Conservation (phyloP, 2,888 invertebrate genomes). For the Mesorhabditis belari region DNA sequence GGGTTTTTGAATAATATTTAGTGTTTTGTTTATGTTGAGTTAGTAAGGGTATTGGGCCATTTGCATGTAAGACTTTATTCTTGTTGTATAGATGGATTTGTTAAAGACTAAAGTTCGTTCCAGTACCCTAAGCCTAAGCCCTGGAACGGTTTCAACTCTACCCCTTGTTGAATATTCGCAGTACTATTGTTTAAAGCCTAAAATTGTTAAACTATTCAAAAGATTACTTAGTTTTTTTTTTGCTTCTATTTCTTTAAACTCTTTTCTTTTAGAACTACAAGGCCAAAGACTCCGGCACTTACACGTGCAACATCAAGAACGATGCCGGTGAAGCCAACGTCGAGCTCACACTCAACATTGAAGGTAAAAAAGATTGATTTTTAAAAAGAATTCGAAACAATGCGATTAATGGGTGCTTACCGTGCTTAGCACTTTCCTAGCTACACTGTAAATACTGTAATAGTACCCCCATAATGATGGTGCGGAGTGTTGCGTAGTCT, state of each 20-base stretch:
- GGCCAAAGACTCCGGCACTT: slow-evolving; percentile 66
- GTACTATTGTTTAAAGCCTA: neutral
- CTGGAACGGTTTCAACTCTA: too few species aligned
- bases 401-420: neutral
- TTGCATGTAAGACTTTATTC: too few species aligned
- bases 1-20: too few species aligned
- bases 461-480: too few species aligned
- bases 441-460: too few species aligned
- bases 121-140: too few species aligned
- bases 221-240: neutral
- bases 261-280: slow-evolving; percentile 51
- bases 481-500: too few species aligned
- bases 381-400: neutral
- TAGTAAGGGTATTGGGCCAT: too few species aligned
- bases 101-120: too few species aligned
- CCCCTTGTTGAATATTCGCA: neutral
- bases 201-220: neutral
- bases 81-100: too few species aligned
- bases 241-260: neutral
- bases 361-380: slow-evolving; percentile 66
- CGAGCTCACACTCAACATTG: slow-evolving; percentile 92
- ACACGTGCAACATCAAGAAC: slow-evolving; percentile 96
- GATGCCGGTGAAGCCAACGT: slow-evolving; percentile 91
- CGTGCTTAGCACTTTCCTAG: neutral
- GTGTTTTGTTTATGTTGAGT: too few species aligned